phyloP scores from a whole-genome alignment of 2,888 invertebrate genomes.

The Temnothorax unifasciatus region DNA sequence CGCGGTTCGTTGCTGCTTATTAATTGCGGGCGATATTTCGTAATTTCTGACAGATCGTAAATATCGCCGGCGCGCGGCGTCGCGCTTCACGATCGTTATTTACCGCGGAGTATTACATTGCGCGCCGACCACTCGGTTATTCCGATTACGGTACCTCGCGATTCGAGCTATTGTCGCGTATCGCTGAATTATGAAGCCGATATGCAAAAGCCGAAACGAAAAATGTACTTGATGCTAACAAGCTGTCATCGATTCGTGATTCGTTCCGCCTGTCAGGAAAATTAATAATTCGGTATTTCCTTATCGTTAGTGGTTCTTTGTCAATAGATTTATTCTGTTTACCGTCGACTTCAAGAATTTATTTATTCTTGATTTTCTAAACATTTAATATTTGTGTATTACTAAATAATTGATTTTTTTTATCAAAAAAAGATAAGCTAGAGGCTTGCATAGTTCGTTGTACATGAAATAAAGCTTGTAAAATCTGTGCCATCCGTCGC shows the following conservation, averaged over 20 bases:
- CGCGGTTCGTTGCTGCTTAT: slow-evolving; percentile 74
- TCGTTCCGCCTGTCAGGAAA: background rate
- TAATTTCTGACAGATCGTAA: slow-evolving; percentile 61
- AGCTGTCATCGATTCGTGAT: background rate
- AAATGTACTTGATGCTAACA: slow-evolving; percentile 32
- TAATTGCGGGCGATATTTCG: slow-evolving; percentile 72
- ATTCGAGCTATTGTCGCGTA: slow-evolving; percentile 38
- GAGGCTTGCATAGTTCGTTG: background rate
- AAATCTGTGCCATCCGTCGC: background rate
- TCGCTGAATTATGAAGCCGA: slow-evolving; percentile 62
- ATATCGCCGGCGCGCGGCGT: slow-evolving; percentile 61
- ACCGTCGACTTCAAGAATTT: background rate
- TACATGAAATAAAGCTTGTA: background rate
- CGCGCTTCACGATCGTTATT: slow-evolving; percentile 69
- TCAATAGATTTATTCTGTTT: background rate
- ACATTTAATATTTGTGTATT: background rate
- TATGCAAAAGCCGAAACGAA: slow-evolving; percentile 51
- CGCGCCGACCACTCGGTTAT: slow-evolving; percentile 42
- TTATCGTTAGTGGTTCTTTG: background rate
- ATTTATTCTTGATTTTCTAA: background rate
- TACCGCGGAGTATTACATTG: slow-evolving; percentile 68
- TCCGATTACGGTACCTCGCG: slow-evolving; percentile 8
- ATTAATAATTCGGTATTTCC: background rate
- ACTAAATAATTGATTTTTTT: background rate
- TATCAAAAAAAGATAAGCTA: background rate